These are phyloP conservation scores for Ophthalmolycus amberensis DNA, from an alignment of 2,113 vertebrate genomes.

Conservation along the genomic window DNA sequence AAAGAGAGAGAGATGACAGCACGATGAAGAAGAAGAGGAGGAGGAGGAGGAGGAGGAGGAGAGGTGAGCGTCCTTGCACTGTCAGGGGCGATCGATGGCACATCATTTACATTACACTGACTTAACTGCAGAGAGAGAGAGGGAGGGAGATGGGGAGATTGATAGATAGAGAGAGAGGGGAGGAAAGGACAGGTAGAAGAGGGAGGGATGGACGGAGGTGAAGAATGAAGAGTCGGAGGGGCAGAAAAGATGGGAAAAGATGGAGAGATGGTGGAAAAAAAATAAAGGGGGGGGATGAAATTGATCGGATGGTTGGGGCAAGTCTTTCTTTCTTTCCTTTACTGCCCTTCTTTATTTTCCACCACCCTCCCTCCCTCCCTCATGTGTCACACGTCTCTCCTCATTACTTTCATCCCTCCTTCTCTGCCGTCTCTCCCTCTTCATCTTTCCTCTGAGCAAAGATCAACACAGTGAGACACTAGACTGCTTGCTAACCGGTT, in stretches of 20 bases:
- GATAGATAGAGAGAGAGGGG: slow-evolving; percentile 55
- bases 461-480: neutral
- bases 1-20: slow-evolving; percentile 70
- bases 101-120: slow-evolving; percentile 84
- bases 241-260: slow-evolving; percentile 59
- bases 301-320: slow-evolving; percentile 50
- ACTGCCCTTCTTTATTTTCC: slow-evolving; percentile 18
- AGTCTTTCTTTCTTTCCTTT: slow-evolving; percentile 22
- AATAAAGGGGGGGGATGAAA: slow-evolving; percentile 3
- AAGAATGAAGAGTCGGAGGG: slow-evolving; percentile 42
- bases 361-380: slow-evolving; percentile 4
- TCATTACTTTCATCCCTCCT: slow-evolving; percentile 51
- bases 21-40: slow-evolving; percentile 67
- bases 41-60: slow-evolving; percentile 66
- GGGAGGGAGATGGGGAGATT: slow-evolving; percentile 39
- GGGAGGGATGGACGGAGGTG: slow-evolving; percentile 33
- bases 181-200: slow-evolving; percentile 55
- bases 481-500: neutral
- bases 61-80: slow-evolving; percentile 83
- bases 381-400: slow-evolving; percentile 43
- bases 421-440: neutral
- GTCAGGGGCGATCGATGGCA: slow-evolving; percentile 83
- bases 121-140: slow-evolving; percentile 74
- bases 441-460: neutral
- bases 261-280: slow-evolving; percentile 35